Conservation (phyloP, 2,797 vertebrate species). For the Trachops cirrhosus region DNA sequence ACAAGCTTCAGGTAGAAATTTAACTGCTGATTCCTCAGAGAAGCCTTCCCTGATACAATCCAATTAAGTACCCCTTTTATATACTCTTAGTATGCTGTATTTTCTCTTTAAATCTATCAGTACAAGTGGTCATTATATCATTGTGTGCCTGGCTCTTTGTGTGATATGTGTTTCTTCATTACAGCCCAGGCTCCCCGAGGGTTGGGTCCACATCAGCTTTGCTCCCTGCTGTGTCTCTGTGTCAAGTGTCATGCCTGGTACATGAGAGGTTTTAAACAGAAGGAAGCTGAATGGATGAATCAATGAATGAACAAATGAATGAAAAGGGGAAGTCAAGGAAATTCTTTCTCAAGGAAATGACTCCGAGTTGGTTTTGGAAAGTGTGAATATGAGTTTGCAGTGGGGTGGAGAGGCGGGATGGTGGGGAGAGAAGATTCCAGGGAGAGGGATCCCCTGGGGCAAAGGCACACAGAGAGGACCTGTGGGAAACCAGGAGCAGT, state of each 20-base stretch:
- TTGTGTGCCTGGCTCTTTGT: background rate
- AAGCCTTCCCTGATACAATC: background rate
- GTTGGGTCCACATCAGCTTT: background rate
- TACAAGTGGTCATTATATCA: background rate
- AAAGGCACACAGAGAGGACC: background rate
- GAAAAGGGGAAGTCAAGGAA: background rate
- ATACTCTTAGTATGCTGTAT: background rate
- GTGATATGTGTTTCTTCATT: background rate
- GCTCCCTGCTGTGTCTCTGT: background rate
- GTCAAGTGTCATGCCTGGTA: background rate
- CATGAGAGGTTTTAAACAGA: background rate
- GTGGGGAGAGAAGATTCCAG: no score
- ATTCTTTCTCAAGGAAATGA: background rate
- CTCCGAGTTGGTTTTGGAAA: background rate
- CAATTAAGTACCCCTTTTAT: background rate
- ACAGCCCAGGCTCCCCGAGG: fast-evolving
- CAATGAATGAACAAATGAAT: background rate
- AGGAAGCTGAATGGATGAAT: background rate
- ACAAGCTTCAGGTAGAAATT: background rate
- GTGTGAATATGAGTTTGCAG: background rate
- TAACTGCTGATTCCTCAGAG: background rate
- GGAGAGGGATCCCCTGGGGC: background rate
- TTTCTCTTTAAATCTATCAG: background rate
- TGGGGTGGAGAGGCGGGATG: background rate
- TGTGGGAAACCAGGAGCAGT: fast-evolving